A percentile compares a stretch with the other conserved stretches of the same genome.
These are phyloP conservation scores for Caenorhabditis zanzibari DNA, from an alignment of 2,888 invertebrate species.

Conservation along the genomic window DNA sequence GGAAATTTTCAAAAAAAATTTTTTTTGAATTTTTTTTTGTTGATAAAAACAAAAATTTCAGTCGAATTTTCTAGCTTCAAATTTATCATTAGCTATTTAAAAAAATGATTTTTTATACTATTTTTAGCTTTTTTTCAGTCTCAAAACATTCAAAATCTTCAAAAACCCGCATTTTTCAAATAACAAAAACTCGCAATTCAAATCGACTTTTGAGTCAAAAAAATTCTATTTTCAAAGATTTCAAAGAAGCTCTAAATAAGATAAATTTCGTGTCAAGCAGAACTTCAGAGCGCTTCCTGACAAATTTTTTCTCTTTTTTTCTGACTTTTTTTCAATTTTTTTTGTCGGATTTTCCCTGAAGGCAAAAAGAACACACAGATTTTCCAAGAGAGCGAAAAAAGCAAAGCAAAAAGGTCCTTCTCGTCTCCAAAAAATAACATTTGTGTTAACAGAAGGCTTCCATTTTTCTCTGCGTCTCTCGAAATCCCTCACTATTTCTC, in stretches of 20 bases:
- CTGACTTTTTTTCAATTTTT: not conserved
- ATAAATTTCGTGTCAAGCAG: too few relatives aligned
- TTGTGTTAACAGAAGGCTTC: conserved; percentile 1
- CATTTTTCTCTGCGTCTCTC: not conserved
- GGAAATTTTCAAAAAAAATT: too few relatives aligned
- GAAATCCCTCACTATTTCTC: not conserved
- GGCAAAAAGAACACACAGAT: not conserved
- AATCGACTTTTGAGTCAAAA: not conserved
- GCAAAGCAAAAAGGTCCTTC: not conserved
- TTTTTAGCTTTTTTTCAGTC: too few relatives aligned
- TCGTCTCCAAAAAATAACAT: not conserved
- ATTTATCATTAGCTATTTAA: too few relatives aligned
- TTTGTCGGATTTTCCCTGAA: not conserved
- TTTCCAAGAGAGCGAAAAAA: not conserved
- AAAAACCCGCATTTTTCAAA: too few relatives aligned
- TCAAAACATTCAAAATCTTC: too few relatives aligned
- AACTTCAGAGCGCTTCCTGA: not conserved
- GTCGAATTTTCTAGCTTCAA: too few relatives aligned
- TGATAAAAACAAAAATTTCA: too few relatives aligned
- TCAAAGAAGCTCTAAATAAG: too few relatives aligned
- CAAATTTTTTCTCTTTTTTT: not conserved
- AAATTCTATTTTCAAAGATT: not conserved
- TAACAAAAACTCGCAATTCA: not conserved
- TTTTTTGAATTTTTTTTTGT: too few relatives aligned
- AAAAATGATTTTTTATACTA: too few relatives aligned